A percentile compares a stretch with the other conserved stretches of the same genome.
Conservation (phyloP, 2,888 invertebrate genomes). For the Papilio demoleus region DNA sequence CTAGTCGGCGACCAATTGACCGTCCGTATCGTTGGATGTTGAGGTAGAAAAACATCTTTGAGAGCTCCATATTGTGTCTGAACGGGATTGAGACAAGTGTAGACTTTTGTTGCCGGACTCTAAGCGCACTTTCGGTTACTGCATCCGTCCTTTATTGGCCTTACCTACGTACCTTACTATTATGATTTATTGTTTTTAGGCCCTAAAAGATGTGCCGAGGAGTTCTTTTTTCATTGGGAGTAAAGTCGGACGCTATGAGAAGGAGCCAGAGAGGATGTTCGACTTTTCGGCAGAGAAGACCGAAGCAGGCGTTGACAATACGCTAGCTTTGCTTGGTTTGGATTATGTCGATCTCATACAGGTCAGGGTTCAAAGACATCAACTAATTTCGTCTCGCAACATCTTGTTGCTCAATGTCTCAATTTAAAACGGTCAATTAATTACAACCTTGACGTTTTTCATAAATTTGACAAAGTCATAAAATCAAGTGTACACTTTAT, state of each 20-base stretch:
- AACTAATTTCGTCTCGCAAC: constrained; percentile 11
- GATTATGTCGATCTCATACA: constrained; percentile 95
- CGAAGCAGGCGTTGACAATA: constrained; percentile 88
- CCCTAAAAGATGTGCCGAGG: constrained; percentile 90
- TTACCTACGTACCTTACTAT: too few species aligned
- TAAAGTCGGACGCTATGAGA: constrained; percentile 94
- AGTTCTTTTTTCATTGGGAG: constrained; percentile 94
- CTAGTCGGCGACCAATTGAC: too few species aligned
- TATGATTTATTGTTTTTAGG: constrained; percentile 71
- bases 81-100: too few species aligned
- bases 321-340: constrained; percentile 88
- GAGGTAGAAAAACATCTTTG: too few species aligned
- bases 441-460: constrained; percentile 1
- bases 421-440: neutral
- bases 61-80: too few species aligned
- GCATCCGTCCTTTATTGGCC: too few species aligned
- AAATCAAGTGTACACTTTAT: neutral
- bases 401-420: constrained; percentile 5
- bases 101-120: too few species aligned
- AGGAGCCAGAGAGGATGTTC: constrained; percentile 89
- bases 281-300: constrained; percentile 92
- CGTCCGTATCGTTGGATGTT: too few species aligned
- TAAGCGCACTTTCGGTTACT: too few species aligned
- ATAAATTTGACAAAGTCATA: neutral
- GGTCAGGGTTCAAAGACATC: constrained; percentile 72